These are phyloP conservation scores for Akabosia matsudoensis DNA, from an alignment of 1,140 invertebrate genomes.

Conservation along the genomic window DNA sequence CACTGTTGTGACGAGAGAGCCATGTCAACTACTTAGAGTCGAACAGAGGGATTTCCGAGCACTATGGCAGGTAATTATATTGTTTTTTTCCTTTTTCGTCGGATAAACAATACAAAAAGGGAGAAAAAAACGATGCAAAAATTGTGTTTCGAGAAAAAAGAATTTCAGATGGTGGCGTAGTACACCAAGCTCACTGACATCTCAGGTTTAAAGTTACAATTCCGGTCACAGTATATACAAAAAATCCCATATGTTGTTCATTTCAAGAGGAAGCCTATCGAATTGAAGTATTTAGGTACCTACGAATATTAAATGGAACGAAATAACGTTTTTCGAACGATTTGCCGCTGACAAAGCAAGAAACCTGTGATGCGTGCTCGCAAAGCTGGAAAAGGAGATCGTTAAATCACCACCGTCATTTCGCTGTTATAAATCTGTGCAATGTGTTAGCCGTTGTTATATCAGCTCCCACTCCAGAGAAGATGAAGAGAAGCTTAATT, in stretches of 20 bases:
- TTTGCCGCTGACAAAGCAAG: too few species aligned
- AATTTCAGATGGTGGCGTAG: too few species aligned
- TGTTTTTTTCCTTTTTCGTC: not conserved
- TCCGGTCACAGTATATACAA: not conserved
- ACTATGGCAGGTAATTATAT: constrained; percentile 67
- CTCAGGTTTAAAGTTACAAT: too few species aligned
- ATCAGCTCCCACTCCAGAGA: too few species aligned
- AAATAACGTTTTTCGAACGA: too few species aligned
- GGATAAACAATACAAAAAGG: not conserved
- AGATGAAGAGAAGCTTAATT: not conserved
- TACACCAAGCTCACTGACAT: too few species aligned
- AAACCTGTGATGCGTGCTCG: too few species aligned
- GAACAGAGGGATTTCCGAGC: constrained; percentile 71
- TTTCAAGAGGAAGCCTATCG: not conserved
- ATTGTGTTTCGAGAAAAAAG: too few species aligned
- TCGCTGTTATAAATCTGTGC: not conserved
- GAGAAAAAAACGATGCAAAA: too few species aligned
- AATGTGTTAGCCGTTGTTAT: not conserved
- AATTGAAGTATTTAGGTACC: too few species aligned
- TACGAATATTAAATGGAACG: too few species aligned
- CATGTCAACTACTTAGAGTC: constrained; percentile 69
- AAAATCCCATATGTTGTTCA: not conserved
- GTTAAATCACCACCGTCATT: not conserved
- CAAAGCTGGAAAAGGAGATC: too few species aligned
- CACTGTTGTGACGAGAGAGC: constrained; percentile 69